Base-by-base conservation (phyloP, 2,888 invertebrate species). In the Mantis religiosa region DNA sequence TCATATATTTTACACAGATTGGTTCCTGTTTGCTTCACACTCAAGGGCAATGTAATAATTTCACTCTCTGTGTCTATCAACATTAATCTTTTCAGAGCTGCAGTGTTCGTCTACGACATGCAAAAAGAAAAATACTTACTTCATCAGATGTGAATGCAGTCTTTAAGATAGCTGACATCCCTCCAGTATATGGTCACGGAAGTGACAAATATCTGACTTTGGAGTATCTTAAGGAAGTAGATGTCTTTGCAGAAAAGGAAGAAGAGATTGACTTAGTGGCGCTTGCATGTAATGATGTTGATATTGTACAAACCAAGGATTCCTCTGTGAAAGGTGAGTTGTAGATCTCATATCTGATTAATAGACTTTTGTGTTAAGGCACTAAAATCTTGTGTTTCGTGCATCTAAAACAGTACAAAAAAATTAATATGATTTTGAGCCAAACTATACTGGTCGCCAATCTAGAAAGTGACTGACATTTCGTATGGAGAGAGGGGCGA, bases 121-220 rank as follows among this genome's bases (percentile, higher is more conserved):
- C 86, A 9, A 90, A 90, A 89, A 88, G 90, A 85, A 87, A 83
- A 28, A 90, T 88, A 28, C 87, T 91, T 14, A 90, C 88, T 25
- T 81, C 89, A 25, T 89, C 89, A 20, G 91, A 90, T 84, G 87
- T 91, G 14, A 90, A 90, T 86, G 81, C 85, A 34, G 90, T 90
- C 4, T 88, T 91, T 12, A 83, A 88, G 20, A 89, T 87, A 83
- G 87, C 88, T 47, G 89, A 90, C 88, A 88, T 90, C 6, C 90
- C 89, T 41, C 87, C 87, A 82, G 54, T 90, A 27, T 90, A 89
- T 88, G 90, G 90, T 1, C 89, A 89, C 41, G 41, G 86, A 28
- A 34, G 88, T 54, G 82, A 84, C 12, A 87, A 88, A 12, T 85
- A 84, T 8, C 81, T 89, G 9, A 87, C 82, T 82, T 90, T 86